These are phyloP conservation scores for Sphaerodactylus townsendi DNA, from an alignment of 2,113 vertebrate species.

Conservation along the genomic window DNA sequence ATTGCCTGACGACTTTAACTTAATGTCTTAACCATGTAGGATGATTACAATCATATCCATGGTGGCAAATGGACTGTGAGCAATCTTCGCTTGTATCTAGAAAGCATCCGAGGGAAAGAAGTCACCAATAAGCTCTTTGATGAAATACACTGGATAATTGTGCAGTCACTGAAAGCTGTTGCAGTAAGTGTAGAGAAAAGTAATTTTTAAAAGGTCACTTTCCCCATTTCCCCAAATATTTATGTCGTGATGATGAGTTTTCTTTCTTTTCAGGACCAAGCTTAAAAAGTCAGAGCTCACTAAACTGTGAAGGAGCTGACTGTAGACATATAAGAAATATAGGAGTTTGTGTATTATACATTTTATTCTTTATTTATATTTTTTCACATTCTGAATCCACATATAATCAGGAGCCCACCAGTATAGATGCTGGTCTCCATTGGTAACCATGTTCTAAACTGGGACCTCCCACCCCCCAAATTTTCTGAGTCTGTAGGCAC, in stretches of 20 bases:
- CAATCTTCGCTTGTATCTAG: constrained; percentile 93
- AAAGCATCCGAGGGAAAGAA: constrained; percentile 94
- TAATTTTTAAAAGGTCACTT: accelerated
- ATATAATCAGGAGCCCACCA: background rate
- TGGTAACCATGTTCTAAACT: background rate
- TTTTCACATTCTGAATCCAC: background rate
- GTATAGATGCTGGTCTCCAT: too few species aligned
- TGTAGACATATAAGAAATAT: background rate
- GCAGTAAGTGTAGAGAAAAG: constrained; percentile 80
- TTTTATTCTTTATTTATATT: constrained; percentile 15
- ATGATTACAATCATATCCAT: constrained; percentile 97
- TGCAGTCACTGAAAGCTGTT: constrained; percentile 96
- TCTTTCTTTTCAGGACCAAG: background rate
- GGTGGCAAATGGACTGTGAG: constrained; percentile 98
- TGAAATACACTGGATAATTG: constrained; percentile 97
- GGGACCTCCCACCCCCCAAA: too few species aligned
- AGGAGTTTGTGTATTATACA: background rate
- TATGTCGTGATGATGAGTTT: background rate
- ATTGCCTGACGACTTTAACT: constrained; percentile 1
- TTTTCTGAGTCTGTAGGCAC: too few species aligned
- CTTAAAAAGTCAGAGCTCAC: background rate
- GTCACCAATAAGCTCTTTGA: constrained; percentile 93
- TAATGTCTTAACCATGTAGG: constrained; percentile 73
- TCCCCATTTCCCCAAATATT: background rate
- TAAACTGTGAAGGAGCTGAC: background rate